Evolutionary conservation across 37 sponge, comb jelly and placozoan species (phyloP).

Genomic region (Tethya wilhelma): DNA sequence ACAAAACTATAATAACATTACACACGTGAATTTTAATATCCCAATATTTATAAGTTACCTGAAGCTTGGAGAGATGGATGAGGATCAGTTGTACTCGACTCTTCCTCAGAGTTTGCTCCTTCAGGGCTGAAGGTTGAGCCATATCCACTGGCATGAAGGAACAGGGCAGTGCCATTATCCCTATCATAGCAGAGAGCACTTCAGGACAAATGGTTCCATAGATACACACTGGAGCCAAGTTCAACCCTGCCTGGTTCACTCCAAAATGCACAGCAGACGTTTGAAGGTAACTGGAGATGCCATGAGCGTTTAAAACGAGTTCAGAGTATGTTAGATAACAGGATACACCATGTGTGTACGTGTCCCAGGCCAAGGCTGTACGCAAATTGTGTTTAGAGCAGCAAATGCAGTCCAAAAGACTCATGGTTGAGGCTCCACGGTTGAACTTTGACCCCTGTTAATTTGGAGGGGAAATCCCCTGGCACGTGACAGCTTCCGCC

Average conservation of each 20-base stretch:
- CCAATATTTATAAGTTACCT: background rate
- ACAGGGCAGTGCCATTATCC: slow-evolving; percentile 20
- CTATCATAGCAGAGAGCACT: slow-evolving; percentile 25
- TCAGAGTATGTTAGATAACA: slow-evolving; percentile 15
- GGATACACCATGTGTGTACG: background rate
- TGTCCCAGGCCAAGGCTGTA: slow-evolving; percentile 28
- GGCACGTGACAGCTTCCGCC: too few relatives aligned
- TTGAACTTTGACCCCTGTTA: too few relatives aligned
- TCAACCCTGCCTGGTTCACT: too few relatives aligned
- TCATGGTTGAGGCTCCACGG: too few relatives aligned
- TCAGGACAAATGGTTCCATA: slow-evolving; percentile 40
- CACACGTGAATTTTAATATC: background rate
- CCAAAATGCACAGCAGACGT: background rate
- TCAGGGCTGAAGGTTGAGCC: background rate
- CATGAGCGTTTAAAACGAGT: background rate
- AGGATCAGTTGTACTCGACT: background rate
- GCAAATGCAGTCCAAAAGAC: slow-evolving; percentile 49
- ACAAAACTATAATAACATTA: background rate
- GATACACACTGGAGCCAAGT: slow-evolving; percentile 9
- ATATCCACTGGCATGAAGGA: slow-evolving; percentile 23
- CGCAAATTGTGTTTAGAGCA: slow-evolving; percentile 22
- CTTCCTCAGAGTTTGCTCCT: background rate
- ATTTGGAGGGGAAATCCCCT: too few relatives aligned
- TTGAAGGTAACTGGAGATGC: background rate
- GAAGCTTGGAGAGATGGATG: background rate